Conservation (phyloP, 2,797 vertebrate species). For the Hoplostethus atlanticus region DNA sequence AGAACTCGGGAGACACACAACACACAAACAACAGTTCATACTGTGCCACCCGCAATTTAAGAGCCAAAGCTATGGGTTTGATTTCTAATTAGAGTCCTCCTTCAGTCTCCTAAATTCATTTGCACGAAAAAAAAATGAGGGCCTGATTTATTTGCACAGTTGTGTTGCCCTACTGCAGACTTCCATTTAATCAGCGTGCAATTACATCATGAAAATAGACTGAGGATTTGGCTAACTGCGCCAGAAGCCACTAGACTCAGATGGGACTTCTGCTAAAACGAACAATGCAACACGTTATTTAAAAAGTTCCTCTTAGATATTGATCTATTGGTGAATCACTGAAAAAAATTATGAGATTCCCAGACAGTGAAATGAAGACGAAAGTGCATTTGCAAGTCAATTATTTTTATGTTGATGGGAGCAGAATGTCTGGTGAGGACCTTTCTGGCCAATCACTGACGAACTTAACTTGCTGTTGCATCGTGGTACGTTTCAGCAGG, state of each 20-base stretch:
- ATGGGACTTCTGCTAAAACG: slow-evolving; percentile 30
- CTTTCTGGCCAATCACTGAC: not conserved
- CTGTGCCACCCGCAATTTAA: slow-evolving; percentile 17
- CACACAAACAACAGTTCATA: not conserved
- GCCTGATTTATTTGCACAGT: slow-evolving; percentile 44
- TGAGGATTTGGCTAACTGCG: slow-evolving; percentile 40
- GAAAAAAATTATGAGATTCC: not conserved
- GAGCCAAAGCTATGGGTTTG: slow-evolving; percentile 37
- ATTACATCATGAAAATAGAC: slow-evolving; percentile 58
- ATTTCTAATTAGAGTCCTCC: slow-evolving; percentile 52
- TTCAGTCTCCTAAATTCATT: slow-evolving; percentile 44
- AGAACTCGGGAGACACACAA: not conserved
- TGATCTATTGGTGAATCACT: slow-evolving; percentile 18
- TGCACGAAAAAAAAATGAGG: slow-evolving; percentile 27
- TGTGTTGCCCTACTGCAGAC: slow-evolving; percentile 18
- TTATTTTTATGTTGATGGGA: too few relatives aligned
- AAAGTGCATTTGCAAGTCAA: not conserved
- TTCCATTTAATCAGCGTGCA: slow-evolving; percentile 52
- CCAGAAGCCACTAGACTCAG: slow-evolving; percentile 19
- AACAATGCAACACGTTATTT: slow-evolving; percentile 19
- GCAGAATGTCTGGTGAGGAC: not conserved
- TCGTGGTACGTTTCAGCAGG: too few relatives aligned
- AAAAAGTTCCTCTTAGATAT: slow-evolving; percentile 32
- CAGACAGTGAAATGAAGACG: not conserved
- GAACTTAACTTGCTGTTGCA: not conserved